Base-by-base conservation (phyloP, 1,140 invertebrate species). In the Leptopilina boulardi region DNA sequence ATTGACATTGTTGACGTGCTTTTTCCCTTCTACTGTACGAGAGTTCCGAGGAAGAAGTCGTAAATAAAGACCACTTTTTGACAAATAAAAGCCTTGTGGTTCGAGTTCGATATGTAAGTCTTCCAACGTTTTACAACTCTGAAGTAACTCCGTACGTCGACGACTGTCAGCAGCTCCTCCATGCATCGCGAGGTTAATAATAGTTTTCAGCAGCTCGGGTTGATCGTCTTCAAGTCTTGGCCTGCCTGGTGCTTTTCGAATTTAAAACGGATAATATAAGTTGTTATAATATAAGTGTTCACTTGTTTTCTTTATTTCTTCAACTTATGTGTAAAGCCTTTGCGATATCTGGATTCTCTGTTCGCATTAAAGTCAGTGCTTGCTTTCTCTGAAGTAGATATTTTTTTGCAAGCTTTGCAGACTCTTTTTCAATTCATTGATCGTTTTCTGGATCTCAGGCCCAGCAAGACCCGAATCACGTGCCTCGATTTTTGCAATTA, bases 81-180 rank as follows among this genome's bases (percentile, higher is more conserved):
- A 76, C 21, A 74, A 54, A 18, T 13, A 0, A 54, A 71, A 71
- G 34, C 75, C 75, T 13, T 13, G 10, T 26, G 30, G 4, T 70
- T 76, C 13, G 4, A 80, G 30, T n/a, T 74, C 66, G 11, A 59
- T 30, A n/a, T 74, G 38, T 3, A 80, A 23, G 13, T 80, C 70
- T 41, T 74, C 56, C 34, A 76, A 76, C 30, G 76, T 78, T 77
- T 73, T 78, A 13, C 66, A 75, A 70, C 73, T 75, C 13, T 44
- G 3, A 19, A 78, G 6, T 56, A 71, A 38, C 30, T 76, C 70
- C 26, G 34, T 23, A n/a, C 54, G 71, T 59, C 71, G 47, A 44
- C 19, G 21, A 59, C 70, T 70, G n/a, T 74, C 30, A 66, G 76
- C 71, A 66, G 70, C 30, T 26, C 34, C 75, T 3, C 74, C 76